Conservation (phyloP, 1,140 invertebrate genomes). For the Pentalonia nigronervosa region DNA sequence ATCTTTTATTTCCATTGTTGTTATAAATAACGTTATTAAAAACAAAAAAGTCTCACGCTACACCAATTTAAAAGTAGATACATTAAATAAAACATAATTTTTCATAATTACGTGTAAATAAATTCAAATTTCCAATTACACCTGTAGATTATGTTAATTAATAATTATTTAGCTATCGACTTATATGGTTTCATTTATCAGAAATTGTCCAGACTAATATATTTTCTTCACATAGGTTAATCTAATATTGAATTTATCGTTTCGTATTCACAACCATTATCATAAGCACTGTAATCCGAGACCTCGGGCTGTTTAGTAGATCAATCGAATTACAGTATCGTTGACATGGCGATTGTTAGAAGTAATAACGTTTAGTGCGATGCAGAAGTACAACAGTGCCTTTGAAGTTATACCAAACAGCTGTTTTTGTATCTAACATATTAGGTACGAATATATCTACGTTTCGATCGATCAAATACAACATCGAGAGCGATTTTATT, state of each 20-base stretch:
- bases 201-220: not conserved
- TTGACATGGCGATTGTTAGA: not conserved
- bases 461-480: not conserved
- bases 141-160: not conserved
- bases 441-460: not conserved
- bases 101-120: not conserved
- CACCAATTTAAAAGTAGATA: too few species aligned
- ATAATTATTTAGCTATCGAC: not conserved
- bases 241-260: not conserved
- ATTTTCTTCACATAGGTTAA: not conserved
- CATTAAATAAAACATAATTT: too few species aligned
- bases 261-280: not conserved
- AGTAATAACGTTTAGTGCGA: not conserved
- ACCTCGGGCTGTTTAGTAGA: not conserved
- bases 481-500: not conserved
- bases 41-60: too few species aligned
- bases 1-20: too few species aligned
- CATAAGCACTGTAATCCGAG: not conserved
- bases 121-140: not conserved
- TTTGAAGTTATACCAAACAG: not conserved
- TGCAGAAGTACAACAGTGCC: not conserved
- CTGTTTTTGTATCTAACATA: too few species aligned
- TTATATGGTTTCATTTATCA: not conserved
- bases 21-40: too few species aligned
- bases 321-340: not conserved